A percentile compares a stretch with the other conserved stretches of the same genome.
Evolutionary conservation across 2,113 vertebrate genomes (phyloP).

Genomic region (Empidonax traillii): DNA sequence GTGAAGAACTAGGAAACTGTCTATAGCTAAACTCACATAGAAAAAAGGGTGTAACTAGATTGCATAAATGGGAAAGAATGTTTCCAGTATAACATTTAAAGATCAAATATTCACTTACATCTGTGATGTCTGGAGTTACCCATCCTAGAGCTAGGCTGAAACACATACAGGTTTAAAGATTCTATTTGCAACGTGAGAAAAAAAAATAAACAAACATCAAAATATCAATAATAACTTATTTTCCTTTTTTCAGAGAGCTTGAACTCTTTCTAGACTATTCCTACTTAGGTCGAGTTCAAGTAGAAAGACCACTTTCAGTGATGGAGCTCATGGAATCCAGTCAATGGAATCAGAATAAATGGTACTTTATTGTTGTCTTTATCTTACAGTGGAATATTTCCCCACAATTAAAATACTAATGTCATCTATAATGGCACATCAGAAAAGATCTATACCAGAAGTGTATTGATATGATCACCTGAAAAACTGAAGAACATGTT

Average conservation of each 20-base stretch:
- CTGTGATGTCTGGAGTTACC: neutral
- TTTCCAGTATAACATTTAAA: neutral
- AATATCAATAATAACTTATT: neutral
- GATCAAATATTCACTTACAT: neutral
- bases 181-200: neutral
- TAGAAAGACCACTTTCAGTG: neutral
- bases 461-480: neutral
- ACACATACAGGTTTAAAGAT: neutral
- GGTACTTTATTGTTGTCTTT: neutral
- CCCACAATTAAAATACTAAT: neutral
- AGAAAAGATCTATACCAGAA: neutral
- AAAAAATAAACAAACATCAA: neutral
- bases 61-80: neutral
- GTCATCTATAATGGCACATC: neutral
- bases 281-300: rapidly evolving
- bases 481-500: neutral
- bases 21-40: neutral
- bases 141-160: neutral
- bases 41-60: neutral
- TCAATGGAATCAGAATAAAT: neutral
- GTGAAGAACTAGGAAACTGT: neutral
- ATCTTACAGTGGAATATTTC: neutral
- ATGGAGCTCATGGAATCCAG: neutral
- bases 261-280: neutral
- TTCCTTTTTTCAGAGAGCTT: rapidly evolving